A percentile compares a stretch with the other conserved stretches of the same genome.
Evolutionary conservation across 2,113 vertebrate genomes (phyloP).

Genomic region (Gasterosteus aculeatus): DNA sequence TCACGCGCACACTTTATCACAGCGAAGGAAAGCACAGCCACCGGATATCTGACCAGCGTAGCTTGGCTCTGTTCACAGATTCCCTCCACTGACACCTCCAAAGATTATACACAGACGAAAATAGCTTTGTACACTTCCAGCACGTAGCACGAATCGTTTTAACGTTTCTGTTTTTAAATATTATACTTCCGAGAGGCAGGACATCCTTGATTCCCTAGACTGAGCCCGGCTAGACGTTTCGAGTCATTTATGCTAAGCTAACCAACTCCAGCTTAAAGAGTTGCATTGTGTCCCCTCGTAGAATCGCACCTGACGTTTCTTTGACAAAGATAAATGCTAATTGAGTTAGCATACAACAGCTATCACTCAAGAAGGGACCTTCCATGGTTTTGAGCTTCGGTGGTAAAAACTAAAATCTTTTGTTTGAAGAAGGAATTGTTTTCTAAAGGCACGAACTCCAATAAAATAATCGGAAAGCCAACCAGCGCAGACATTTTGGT

Average conservation of each 20-base stretch:
- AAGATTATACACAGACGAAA: too few relatives aligned
- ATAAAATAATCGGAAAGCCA: not conserved
- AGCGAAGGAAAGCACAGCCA: too few relatives aligned
- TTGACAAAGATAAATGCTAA: not conserved
- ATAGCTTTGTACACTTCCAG: not conserved
- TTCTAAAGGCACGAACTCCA: not conserved
- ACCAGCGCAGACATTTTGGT: not conserved
- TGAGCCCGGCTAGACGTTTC: not conserved
- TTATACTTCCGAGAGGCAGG: not conserved
- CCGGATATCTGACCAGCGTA: too few relatives aligned
- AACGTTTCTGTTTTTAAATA: not conserved
- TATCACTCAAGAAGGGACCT: too few relatives aligned
- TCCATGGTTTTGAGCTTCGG: not conserved
- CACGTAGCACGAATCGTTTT: not conserved
- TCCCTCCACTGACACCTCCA: too few relatives aligned
- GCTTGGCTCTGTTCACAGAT: not conserved
- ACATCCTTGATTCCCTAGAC: not conserved
- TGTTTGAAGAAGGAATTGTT: not conserved
- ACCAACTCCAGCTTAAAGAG: not conserved
- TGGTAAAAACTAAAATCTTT: not conserved
- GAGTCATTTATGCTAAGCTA: slow-evolving; percentile 15
- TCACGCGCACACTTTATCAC: too few relatives aligned
- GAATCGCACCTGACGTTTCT: not conserved
- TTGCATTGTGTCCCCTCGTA: not conserved
- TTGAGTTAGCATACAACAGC: not conserved